Evolutionary conservation across 2,888 invertebrate species (phyloP), one percentile per base, ranked within the genome.

Genomic region (Folsomia candida): DNA sequence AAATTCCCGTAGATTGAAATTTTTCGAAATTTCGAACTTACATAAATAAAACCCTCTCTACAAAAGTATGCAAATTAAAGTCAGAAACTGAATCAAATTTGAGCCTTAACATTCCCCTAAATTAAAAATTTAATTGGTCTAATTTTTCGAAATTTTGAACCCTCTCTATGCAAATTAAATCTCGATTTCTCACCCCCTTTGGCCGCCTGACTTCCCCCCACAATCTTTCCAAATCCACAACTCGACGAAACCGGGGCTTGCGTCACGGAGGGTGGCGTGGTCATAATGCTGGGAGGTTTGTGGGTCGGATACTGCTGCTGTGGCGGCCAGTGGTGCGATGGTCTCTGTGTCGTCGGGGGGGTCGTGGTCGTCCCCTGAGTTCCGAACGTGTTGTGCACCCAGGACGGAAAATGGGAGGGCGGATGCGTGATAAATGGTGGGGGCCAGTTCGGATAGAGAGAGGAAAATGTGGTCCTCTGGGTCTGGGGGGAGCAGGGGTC

Each of bases 141-240:
- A n/a, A 37, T 37, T 14, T 37, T 14, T 9, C 37, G 37, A 37
- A 37, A 37, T 37, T 37, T n/a, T n/a, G n/a, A n/a, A n/a, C n/a
- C n/a, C n/a, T n/a, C n/a, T n/a, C n/a, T n/a, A n/a, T n/a, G n/a
- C n/a, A n/a, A n/a, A n/a, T n/a, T n/a, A n/a, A n/a, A n/a, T n/a
- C n/a, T n/a, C n/a, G n/a, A n/a, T n/a, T n/a, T n/a, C n/a, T n/a
- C n/a, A n/a, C n/a, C 37, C 2, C 73, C 76, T 54, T 74, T 72
- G 14, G 51, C 61, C 14, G 78, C 77, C 69, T 72, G 65, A 4
- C 2, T n/a, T 9, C 77, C 79, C 18, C 79, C 76, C 54, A 76
- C 73, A 51, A 76, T 68, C 28, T 69, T 71, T 6, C 67, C 58
- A 20, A 65, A 51, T 18, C 76, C 76, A 29, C 76, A 76, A 47